phyloP scores from a whole-genome alignment of 2,113 vertebrate genomes.

The Odontesthes bonariensis region DNA sequence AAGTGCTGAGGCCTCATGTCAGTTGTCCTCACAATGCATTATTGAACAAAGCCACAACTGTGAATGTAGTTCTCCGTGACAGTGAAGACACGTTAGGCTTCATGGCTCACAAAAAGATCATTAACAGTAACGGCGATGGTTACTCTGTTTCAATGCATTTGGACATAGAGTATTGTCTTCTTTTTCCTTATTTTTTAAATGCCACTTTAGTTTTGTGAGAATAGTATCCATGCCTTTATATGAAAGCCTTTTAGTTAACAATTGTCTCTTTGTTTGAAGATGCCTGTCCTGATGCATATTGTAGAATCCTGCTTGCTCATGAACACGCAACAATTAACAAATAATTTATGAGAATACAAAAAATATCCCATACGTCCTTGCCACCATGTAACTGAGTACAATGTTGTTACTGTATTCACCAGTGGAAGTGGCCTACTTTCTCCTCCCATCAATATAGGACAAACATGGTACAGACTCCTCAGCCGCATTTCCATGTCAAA shows the following conservation, averaged over 20 bases:
- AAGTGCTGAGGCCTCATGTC: no score
- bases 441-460: conserved; percentile 69
- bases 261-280: background rate
- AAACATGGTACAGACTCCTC: conserved; percentile 67
- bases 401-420: conserved; percentile 71
- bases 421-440: conserved; percentile 73
- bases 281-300: background rate
- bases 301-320: background rate
- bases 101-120: no score
- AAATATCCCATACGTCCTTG: conserved; percentile 28
- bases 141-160: no score
- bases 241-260: background rate
- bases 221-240: background rate
- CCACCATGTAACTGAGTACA: conserved; percentile 61
- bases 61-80: no score
- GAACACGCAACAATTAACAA: background rate
- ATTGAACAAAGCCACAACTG: no score
- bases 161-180: no score
- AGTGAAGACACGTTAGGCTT: no score
- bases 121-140: no score
- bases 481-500: conserved; percentile 66
- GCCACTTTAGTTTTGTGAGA: background rate
- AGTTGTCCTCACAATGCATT: no score
- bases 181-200: background rate
- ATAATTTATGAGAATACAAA: conserved; percentile 26